Conservation (phyloP, 1,140 invertebrate genomes). For the Ruditapes philippinarum region DNA sequence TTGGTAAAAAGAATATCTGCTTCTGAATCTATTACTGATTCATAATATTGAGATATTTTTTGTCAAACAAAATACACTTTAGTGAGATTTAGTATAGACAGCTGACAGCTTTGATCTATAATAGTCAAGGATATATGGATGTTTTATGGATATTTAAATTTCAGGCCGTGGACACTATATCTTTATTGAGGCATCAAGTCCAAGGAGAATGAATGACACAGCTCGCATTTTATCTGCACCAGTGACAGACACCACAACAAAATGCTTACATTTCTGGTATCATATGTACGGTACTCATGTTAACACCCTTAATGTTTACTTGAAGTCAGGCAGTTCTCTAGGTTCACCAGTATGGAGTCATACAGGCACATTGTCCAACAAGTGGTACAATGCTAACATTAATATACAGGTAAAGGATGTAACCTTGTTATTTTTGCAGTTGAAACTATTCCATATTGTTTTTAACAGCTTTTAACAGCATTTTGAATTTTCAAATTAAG, state of each 20-base stretch:
- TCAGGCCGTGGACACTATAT: conserved; percentile 91
- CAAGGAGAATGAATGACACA: conserved; percentile 90
- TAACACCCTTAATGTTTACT: conserved; percentile 77
- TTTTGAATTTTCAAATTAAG: too few relatives aligned
- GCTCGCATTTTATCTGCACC: conserved; percentile 90
- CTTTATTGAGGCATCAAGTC: conserved; percentile 91
- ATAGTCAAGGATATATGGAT: too few relatives aligned
- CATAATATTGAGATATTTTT: too few relatives aligned
- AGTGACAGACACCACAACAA: conserved; percentile 46
- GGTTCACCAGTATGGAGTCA: conserved; percentile 76
- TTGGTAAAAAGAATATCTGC: too few relatives aligned
- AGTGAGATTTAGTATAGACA: too few relatives aligned
- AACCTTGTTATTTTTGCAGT: too few relatives aligned
- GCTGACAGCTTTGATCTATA: too few relatives aligned
- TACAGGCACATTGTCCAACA: conserved; percentile 77
- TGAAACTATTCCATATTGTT: too few relatives aligned
- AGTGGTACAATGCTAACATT: conserved; percentile 80
- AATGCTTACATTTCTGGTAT: conserved; percentile 89
- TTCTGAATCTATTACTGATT: too few relatives aligned
- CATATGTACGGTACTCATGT: conserved; percentile 91
- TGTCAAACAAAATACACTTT: too few relatives aligned
- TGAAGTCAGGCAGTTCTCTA: conserved; percentile 60
- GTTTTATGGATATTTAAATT: too few relatives aligned
- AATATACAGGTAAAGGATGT: conserved; percentile 64
- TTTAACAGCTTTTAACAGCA: too few relatives aligned